Percentiles rank a stretch among this genome's conserved stretches.
phyloP scores from a whole-genome alignment of 2,888 invertebrate genomes.

The Lasiommata megera region DNA sequence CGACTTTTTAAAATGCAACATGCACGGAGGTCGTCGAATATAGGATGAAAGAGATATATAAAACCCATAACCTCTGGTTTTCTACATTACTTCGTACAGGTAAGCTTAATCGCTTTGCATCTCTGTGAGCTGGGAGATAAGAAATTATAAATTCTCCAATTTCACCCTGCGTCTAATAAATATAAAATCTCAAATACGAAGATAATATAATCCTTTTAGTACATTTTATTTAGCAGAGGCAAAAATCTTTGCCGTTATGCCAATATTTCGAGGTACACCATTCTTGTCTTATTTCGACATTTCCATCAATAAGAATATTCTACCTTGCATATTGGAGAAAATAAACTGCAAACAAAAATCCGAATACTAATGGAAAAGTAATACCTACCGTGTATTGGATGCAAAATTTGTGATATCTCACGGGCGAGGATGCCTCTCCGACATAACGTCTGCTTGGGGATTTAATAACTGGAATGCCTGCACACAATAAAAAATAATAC shows the following conservation, averaged over 20 bases:
- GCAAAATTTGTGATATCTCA: slow-evolving; percentile 44
- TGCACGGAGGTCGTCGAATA: no score
- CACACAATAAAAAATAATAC: no score
- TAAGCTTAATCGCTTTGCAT: background rate
- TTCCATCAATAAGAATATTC: slow-evolving; percentile 11
- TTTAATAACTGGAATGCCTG: slow-evolving; percentile 31
- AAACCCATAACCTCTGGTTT: no score
- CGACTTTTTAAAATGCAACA: no score
- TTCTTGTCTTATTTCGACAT: slow-evolving; percentile 1
- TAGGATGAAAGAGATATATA: no score
- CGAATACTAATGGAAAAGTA: slow-evolving; percentile 53
- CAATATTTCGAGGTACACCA: slow-evolving; percentile 5
- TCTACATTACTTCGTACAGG: no score
- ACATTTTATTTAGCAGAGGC: background rate
- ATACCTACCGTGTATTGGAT: slow-evolving; percentile 44
- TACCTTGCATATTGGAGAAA: slow-evolving; percentile 35
- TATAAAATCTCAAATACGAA: no score
- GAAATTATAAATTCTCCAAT: background rate
- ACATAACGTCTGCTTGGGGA: slow-evolving; percentile 33
- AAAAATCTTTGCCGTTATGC: background rate
- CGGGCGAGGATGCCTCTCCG: slow-evolving; percentile 11
- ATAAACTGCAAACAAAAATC: slow-evolving; percentile 44
- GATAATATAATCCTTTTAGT: background rate
- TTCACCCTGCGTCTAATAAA: no score
- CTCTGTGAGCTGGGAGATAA: no score